Evolutionary conservation across 2,888 invertebrate species (phyloP), one percentile per base, ranked within the genome.

Genomic region (Drosophila mercatorum): DNA sequence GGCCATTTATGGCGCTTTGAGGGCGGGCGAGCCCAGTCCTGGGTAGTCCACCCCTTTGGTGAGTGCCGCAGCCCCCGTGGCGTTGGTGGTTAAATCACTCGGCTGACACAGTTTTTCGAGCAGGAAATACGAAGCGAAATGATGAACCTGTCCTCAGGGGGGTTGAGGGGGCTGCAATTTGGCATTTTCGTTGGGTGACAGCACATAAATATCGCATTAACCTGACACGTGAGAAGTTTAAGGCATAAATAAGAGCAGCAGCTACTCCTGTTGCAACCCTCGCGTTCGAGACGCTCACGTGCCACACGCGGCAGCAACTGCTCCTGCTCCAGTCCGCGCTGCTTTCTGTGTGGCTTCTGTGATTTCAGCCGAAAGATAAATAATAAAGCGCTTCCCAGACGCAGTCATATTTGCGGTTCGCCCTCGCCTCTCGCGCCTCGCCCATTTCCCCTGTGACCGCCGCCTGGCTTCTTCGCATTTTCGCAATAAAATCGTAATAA

Each of bases 401-500:
- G 83, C 80, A 88, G 80, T 89, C 82, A 84, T 84, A 84, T 84
- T 84, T 88, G 85, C 82, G 89, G 89, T 86, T 46, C 40, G 69
- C 71, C 52, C 41, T 11, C 22, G 46, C 52, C 5, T 12, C 3
- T 11, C 40, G 14, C 22, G 7, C 12, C n/a, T 17, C 14, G 43
- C 58, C n/a, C 22, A 10, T 14, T 38, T 22, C 60, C 43, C 41
- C 44, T 43, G 49, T 38, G 61, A 71, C 46, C 44, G 52, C 68
- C 69, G 52, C 68, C 69, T 80, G 89, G 79, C 81, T 89, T 88
- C 81, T 90, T 80, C 85, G 79, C 79, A 82, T 81, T 83, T 80
- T 81, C 83, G 90, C 89, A 90, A 91, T 91, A 91, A 91, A 93
- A 92, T 91, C 90, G 91, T 90, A 92, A 92, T 92, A 92, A 92